Percentiles rank a stretch among this genome's conserved stretches.
phyloP scores from a whole-genome alignment of 35 echinoderm and acorn worm genomes.

The Anneissia japonica region DNA sequence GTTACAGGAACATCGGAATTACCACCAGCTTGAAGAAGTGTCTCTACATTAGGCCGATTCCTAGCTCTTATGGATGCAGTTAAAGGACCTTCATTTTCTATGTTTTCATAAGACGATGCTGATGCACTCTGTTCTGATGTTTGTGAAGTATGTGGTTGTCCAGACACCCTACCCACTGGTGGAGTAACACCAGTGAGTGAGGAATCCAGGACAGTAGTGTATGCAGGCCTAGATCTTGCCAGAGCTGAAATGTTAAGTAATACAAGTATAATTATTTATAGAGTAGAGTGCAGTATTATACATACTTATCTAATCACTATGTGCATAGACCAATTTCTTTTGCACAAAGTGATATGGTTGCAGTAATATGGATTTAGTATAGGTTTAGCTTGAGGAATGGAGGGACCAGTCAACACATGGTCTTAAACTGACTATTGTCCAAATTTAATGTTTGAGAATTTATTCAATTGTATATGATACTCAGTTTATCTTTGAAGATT shows the following conservation, averaged over 20 bases:
- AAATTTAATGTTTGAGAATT: too few species aligned
- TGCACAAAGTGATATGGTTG: too few species aligned
- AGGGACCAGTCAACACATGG: too few species aligned
- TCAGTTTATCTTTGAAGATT: too few species aligned
- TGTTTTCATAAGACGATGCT: not conserved
- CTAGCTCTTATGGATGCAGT: not conserved
- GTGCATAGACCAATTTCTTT: too few species aligned
- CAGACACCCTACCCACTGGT: not conserved
- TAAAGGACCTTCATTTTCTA: not conserved
- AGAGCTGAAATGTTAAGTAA: not conserved
- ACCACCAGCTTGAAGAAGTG: not conserved
- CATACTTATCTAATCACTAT: too few species aligned
- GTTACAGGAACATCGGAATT: not conserved
- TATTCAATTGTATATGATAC: too few species aligned
- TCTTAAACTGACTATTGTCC: too few species aligned
- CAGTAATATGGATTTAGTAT: too few species aligned
- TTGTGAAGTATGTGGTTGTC: not conserved
- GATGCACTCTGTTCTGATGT: not conserved
- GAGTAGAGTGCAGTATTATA: too few species aligned
- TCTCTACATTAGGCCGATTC: not conserved
- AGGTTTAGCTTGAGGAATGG: too few species aligned
- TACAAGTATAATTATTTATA: too few species aligned
- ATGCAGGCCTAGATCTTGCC: not conserved
- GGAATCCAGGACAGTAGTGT: not conserved
- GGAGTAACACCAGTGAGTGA: not conserved